Conservation (phyloP, 2,888 invertebrate genomes). For the Metacarcinus magister region DNA sequence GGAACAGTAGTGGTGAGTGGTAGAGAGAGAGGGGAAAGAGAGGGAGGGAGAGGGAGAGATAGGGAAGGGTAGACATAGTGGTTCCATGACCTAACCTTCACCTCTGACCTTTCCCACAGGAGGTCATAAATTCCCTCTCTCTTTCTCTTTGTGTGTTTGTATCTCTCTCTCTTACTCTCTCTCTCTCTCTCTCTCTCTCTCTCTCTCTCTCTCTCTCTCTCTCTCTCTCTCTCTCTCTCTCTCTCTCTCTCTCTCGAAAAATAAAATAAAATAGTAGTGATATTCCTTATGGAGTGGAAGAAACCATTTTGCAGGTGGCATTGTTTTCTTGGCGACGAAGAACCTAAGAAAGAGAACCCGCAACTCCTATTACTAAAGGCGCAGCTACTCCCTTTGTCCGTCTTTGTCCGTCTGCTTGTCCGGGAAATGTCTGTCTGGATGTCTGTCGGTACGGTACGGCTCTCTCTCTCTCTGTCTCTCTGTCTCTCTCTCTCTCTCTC, state of each 20-base stretch:
- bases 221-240: not conserved
- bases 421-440: not conserved
- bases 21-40: not conserved
- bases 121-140: slow-evolving; percentile 19
- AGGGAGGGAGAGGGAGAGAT: not conserved
- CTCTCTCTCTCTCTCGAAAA: no score
- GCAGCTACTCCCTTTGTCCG: not conserved
- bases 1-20: no score
- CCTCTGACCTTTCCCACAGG: slow-evolving; percentile 49
- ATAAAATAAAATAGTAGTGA: not conserved
- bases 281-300: not conserved
- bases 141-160: not conserved
- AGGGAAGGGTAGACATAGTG: not conserved
- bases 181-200: not conserved
- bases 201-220: slow-evolving; percentile 1
- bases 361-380: not conserved
- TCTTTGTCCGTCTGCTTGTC: not conserved
- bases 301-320: not conserved
- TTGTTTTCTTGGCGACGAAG: not conserved
- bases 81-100: slow-evolving; percentile 26
- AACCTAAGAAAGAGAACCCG: not conserved
- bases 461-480: not conserved
- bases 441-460: not conserved
- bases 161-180: not conserved
- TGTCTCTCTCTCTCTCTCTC: not conserved